Evolutionary conservation across 2,113 vertebrate species (phyloP).

Genomic region (Pseudonaja textilis): DNA sequence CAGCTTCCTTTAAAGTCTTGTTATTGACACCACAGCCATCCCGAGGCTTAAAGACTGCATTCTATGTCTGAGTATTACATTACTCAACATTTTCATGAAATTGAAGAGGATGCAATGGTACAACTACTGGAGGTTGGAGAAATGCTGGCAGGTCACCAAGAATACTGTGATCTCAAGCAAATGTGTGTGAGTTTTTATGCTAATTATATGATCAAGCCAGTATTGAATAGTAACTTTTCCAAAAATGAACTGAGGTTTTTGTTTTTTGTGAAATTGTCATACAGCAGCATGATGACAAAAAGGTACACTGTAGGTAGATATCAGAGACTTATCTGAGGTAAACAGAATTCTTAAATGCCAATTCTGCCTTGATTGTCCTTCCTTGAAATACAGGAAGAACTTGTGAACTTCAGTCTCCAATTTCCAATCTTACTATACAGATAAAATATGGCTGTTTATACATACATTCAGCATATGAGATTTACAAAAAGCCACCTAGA

Average conservation of each 20-base stretch:
- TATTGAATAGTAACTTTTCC: neutral
- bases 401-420: constrained; percentile 23
- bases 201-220: neutral
- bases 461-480: constrained; percentile 31
- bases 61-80: neutral
- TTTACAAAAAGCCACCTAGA: neutral
- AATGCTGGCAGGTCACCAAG: neutral
- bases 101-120: neutral
- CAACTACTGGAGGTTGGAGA: neutral
- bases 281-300: neutral
- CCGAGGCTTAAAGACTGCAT: neutral
- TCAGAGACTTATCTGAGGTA: neutral
- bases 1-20: neutral
- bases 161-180: neutral
- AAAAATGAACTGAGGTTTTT: neutral
- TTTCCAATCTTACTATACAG: neutral
- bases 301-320: neutral
- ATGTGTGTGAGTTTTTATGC: neutral
- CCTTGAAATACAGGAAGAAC: constrained; percentile 42
- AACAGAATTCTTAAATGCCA: neutral
- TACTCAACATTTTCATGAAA: neutral
- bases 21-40: neutral
- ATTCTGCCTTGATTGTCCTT: neutral
- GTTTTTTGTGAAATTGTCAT: constrained; percentile 17
- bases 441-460: neutral